Evolutionary conservation across 2,113 vertebrate genomes (phyloP).

Genomic region (Nanorana parkeri): DNA sequence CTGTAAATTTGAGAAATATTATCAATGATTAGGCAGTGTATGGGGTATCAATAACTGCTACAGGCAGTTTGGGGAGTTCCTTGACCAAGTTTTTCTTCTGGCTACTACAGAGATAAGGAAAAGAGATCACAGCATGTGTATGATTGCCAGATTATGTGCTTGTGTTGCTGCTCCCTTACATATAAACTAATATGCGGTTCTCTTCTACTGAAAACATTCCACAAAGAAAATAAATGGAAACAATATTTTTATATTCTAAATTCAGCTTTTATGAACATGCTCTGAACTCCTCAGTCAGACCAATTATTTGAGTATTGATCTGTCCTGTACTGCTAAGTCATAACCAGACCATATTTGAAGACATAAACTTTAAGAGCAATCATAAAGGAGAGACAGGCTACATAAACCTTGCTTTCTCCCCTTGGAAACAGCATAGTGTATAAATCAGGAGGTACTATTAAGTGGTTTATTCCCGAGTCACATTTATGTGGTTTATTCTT

Average conservation of each 20-base stretch:
- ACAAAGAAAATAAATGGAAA: conserved; percentile 45
- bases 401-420: conserved; percentile 60
- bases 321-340: conserved; percentile 74
- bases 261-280: conserved; percentile 76
- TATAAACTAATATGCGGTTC: too few relatives aligned
- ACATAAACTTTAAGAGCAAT: conserved; percentile 75
- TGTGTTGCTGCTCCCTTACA: too few relatives aligned
- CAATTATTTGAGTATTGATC: conserved; percentile 68
- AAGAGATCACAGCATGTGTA: too few relatives aligned
- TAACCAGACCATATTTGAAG: conserved; percentile 75
- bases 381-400: conserved; percentile 70
- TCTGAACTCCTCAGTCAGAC: conserved; percentile 66
- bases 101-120: too few relatives aligned
- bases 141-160: too few relatives aligned
- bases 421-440: conserved; percentile 55
- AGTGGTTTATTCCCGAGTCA: conserved; percentile 60
- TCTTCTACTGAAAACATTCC: too few relatives aligned
- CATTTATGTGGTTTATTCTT: conserved; percentile 14
- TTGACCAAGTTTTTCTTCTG: too few relatives aligned
- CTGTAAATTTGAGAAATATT: too few relatives aligned
- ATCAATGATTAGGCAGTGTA: too few relatives aligned
- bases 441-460: conserved; percentile 67
- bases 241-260: conserved; percentile 72
- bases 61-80: too few relatives aligned
- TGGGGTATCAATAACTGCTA: too few relatives aligned